A percentile compares a stretch with the other conserved stretches of the same genome.
Conservation (phyloP, 1,140 invertebrate genomes). For the Drosophila nigromelanica region DNA sequence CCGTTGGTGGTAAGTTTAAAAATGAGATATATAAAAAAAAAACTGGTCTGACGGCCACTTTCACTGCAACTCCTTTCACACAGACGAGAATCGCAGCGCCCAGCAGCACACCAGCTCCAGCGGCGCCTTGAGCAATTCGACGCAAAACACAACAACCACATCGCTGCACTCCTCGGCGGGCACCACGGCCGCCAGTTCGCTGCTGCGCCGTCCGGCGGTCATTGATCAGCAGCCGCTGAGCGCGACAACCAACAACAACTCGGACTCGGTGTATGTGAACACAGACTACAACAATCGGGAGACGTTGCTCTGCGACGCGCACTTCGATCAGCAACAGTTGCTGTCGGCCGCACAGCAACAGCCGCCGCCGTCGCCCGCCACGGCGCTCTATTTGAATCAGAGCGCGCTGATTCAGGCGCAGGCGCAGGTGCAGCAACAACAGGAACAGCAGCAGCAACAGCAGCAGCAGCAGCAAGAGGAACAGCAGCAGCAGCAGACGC, state of each 20-base stretch:
- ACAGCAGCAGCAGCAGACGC: slow-evolving; percentile 20
- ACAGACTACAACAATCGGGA: slow-evolving; percentile 77
- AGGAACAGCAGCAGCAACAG: slow-evolving; percentile 4
- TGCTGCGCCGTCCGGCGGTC: slow-evolving; percentile 55
- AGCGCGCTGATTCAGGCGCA: slow-evolving; percentile 69
- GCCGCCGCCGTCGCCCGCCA: slow-evolving; percentile 70
- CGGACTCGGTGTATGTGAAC: slow-evolving; percentile 76
- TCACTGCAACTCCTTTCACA: slow-evolving; percentile 9
- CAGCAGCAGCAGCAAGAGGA: slow-evolving; percentile 17
- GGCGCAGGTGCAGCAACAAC: slow-evolving; percentile 29
- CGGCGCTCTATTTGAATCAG: slow-evolving; percentile 73
- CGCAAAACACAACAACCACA: slow-evolving; percentile 75
- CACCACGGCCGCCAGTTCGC: slow-evolving; percentile 23
- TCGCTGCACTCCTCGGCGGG: slow-evolving; percentile 74
- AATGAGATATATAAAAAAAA: neutral
- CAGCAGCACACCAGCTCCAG: slow-evolving; percentile 70
- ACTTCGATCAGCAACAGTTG: slow-evolving; percentile 68
- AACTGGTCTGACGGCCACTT: slow-evolving; percentile 30
- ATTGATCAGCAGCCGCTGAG: slow-evolving; percentile 68
- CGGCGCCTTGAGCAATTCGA: slow-evolving; percentile 73
- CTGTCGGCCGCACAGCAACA: slow-evolving; percentile 68
- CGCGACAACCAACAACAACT: slow-evolving; percentile 59
- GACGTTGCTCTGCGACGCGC: slow-evolving; percentile 67
- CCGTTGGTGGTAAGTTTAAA: slow-evolving; percentile 38
- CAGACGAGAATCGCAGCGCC: slow-evolving; percentile 71